These are phyloP conservation scores for Xestia ashworthii DNA, from an alignment of 2,888 invertebrate species.

Conservation along the genomic window DNA sequence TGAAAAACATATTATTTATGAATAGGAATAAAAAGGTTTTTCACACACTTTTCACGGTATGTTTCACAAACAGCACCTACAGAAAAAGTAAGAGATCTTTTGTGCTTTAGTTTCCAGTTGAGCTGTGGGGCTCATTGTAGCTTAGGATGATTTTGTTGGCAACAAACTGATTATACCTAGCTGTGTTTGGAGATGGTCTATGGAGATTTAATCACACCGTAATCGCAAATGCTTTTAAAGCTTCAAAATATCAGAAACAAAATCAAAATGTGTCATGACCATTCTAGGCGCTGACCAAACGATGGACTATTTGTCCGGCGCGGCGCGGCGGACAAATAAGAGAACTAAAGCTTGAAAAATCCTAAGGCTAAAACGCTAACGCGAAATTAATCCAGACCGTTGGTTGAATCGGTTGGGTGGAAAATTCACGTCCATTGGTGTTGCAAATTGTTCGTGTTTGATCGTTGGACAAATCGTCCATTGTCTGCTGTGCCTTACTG, in stretches of 20 bases:
- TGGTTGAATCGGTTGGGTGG: neutral
- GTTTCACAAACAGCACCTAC: neutral
- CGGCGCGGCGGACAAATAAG: too few relatives aligned
- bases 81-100: neutral
- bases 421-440: neutral
- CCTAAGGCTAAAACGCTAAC: too few relatives aligned
- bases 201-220: neutral
- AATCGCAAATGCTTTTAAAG: neutral
- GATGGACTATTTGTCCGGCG: neutral
- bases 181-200: neutral
- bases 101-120: neutral
- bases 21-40: neutral
- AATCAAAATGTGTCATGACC: neutral
- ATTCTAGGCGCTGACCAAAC: neutral
- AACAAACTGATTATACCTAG: neutral
- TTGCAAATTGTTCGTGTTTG: neutral
- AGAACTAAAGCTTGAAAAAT: too few relatives aligned
- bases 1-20: slow-evolving; percentile 2
- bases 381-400: neutral
- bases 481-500: neutral
- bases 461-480: neutral
- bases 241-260: neutral
- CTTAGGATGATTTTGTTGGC: neutral
- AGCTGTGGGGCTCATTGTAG: neutral
- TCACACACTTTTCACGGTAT: neutral